Evolutionary conservation across 1,140 invertebrate genomes (phyloP).

Genomic region (Steinernema feltiae): DNA sequence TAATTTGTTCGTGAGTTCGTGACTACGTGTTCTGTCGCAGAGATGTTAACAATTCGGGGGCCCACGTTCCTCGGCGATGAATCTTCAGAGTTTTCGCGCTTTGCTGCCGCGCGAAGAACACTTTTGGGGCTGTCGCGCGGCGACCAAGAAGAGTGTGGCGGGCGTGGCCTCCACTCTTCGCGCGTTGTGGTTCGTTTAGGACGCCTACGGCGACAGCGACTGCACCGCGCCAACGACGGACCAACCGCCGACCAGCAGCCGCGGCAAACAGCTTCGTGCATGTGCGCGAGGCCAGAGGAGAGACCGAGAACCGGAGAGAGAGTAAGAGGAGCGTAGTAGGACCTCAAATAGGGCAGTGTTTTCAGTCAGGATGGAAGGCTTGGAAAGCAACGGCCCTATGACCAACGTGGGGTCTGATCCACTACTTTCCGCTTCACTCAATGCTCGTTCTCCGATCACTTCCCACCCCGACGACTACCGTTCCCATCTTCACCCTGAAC

Average conservation of each 20-base stretch:
- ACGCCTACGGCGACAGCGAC: background rate
- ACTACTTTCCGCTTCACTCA: constrained; percentile 29
- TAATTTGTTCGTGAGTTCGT: too few relatives aligned
- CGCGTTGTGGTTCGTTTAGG: background rate
- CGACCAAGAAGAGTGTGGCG: background rate
- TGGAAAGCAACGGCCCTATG: constrained; percentile 24
- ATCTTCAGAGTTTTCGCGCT: constrained; percentile 6
- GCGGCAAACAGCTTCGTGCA: constrained; percentile 10
- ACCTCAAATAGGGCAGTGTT: constrained; percentile 60
- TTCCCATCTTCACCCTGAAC: constrained; percentile 1
- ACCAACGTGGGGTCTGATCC: constrained; percentile 23
- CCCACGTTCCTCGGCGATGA: background rate
- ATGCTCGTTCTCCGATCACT: constrained; percentile 11
- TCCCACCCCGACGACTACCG: constrained; percentile 17
- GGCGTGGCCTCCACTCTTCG: background rate
- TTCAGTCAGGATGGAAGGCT: constrained; percentile 27
- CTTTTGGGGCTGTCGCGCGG: background rate
- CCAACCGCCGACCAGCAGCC: background rate
- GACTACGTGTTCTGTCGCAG: background rate
- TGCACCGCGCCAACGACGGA: background rate
- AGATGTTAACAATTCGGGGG: background rate
- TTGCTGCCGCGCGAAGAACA: background rate
- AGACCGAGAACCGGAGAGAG: background rate
- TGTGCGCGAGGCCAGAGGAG: background rate
- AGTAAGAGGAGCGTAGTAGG: background rate